Base-by-base conservation (phyloP, 2,113 vertebrate species). In the Taurulus bubalis region DNA sequence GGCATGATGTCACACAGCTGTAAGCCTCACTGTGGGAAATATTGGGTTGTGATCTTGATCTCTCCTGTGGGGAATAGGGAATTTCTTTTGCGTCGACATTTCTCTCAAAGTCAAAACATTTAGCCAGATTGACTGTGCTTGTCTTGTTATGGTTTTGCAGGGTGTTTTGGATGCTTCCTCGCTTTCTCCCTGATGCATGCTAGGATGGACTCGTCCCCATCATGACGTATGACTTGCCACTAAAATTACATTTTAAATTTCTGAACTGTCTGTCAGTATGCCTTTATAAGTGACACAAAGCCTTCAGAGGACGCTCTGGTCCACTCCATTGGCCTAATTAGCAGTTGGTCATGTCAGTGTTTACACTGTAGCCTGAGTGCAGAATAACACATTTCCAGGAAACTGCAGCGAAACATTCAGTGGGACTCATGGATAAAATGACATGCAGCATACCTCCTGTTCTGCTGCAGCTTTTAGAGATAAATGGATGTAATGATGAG, bases 331-430 rank as follows among this genome's bases (percentile, higher is more conserved):
- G 70, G 77, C 55, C 63, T 82, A 71, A 79, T 86, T 80, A 70
- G 55, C 59, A 42, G 70, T 75, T 42, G 51, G 32, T 76, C 71
- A 79, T 76, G 78, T 77, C 47, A 47, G 49, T 47, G 71, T 51
- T 47, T 63, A 85, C 77, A 36, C 63, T 28, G 34, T 65, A 75
- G 85, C 53, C 47, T 15, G 53, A 80, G 64, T 64, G 65, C 22
- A 1, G 38, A 73, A 81, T 59, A 75, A 77, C 47, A 49, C 42
- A 73, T 77, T 84, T 82, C 71, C 49, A 56, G 45, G 72, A 87
- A 81, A 71, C 49, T 34, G 49, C 45, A 26, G 8, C 0, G 18
- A 69, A 76, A 78, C 30, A 45, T 62, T 24, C 56, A 73, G 24
- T 53, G 22, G 71, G 70, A 22, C 79, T 70, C 45, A 8, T 58